Base-by-base conservation (phyloP, 2,888 invertebrate species). In the Calliopum simillimum region DNA sequence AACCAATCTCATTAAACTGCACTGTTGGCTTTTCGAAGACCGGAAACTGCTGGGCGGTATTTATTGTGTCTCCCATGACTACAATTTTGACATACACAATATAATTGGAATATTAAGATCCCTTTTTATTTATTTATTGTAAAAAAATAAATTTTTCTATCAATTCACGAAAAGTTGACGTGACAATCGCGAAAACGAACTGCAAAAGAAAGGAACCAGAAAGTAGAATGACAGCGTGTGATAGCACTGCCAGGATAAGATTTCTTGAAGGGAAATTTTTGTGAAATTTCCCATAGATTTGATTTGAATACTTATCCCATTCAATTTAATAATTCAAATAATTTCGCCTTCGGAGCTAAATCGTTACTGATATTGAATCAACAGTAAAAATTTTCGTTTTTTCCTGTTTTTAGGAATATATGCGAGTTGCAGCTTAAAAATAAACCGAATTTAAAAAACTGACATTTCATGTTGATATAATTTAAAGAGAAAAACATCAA, bases 1-100 rank as follows among this genome's bases (percentile, higher is more conserved):
- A 99, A 84, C 99, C 99, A 70, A 78, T 78, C 70, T 84, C 83
- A 65, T 86, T 86, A 74, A 84, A 86, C 71, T 86, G 83, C 41
- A 86, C 79, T 0, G 75, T 74, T 0, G 86, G 86, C 75, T 84
- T 84, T 44, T 82, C 79, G 58, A 77, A 78, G 16, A 71, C 74
- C 66, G 73, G 70, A 62, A 68, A 33, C 6, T 58, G 25, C 25
- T 58, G 76, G 75, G 78, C 78, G n/a, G 84, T 83, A 71, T 82
- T 79, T 64, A 81, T 77, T 76, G 76, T 77, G 78, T 75, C 81
- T 70, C 79, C 79, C 82, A 83, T 83, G 49, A 8, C 51, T 69
- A 41, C 58, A 51, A 49, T 16, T 4, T 5, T 33, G 11, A 13
- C 12, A 14, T 19, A 12, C 13, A 21, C 46, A 56, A 55, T 25